phyloP scores from a whole-genome alignment of 2,888 invertebrate species.

The Ormyrus nitidulus region DNA sequence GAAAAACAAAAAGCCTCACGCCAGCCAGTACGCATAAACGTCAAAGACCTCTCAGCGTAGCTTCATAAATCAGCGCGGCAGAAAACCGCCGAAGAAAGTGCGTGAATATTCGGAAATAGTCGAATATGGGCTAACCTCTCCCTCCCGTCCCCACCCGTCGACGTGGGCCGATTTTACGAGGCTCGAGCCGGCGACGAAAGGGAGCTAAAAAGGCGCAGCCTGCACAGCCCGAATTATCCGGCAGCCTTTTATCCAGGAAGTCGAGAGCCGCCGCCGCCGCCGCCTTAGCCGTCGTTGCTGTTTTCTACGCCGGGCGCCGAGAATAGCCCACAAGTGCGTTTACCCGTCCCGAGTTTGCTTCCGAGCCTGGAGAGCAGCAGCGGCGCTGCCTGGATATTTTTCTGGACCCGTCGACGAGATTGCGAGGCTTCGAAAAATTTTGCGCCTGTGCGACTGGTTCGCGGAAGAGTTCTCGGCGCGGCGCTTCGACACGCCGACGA shows the following conservation, averaged over 20 bases:
- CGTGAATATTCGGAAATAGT: constrained; percentile 42
- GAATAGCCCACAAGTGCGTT: neutral
- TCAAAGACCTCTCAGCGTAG: no score
- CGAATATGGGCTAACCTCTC: constrained; percentile 3
- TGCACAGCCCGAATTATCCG: constrained; percentile 45
- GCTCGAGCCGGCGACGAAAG: neutral
- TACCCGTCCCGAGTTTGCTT: neutral
- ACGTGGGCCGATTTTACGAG: constrained; percentile 43
- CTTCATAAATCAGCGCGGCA: no score
- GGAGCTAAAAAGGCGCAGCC: constrained; percentile 18
- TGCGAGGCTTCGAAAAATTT: constrained; percentile 16
- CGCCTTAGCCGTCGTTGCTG: constrained; percentile 44
- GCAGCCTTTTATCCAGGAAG: constrained; percentile 60
- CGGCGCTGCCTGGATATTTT: neutral
- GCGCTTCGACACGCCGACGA: no score
- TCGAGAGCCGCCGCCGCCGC: constrained; percentile 21
- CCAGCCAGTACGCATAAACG: no score
- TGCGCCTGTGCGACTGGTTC: neutral
- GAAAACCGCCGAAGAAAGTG: constrained; percentile 15
- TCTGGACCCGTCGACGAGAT: neutral
- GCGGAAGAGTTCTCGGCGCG: no score
- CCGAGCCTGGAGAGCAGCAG: neutral
- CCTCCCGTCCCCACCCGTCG: no score
- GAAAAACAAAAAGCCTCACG: no score
- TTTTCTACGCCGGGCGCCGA: constrained; percentile 39